phyloP scores from a whole-genome alignment of 2,888 invertebrate genomes.

The Sisyra nigra region DNA sequence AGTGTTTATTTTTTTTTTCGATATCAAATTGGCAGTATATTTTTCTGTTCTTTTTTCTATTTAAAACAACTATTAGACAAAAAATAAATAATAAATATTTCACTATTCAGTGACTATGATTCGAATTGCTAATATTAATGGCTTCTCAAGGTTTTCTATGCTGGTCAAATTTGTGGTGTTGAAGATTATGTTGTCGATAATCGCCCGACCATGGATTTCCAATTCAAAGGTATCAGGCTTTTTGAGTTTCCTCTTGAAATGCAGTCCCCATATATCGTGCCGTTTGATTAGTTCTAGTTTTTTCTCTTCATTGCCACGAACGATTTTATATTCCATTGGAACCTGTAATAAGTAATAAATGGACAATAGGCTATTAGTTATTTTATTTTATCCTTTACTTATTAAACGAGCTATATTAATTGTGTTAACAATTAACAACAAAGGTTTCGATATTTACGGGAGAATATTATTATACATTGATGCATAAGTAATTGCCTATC shows the following conservation, averaged over 20 bases:
- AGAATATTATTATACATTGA: too few species aligned
- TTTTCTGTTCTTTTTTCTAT: too few species aligned
- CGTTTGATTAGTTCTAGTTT: slow-evolving; percentile 39
- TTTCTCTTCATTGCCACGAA: slow-evolving; percentile 36
- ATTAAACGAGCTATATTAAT: too few species aligned
- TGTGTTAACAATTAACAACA: too few species aligned
- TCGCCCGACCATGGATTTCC: slow-evolving; percentile 34
- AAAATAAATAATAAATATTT: too few species aligned
- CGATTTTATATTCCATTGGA: slow-evolving; percentile 38
- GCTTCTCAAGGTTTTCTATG: slow-evolving; percentile 34
- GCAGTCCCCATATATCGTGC: slow-evolving; percentile 39
- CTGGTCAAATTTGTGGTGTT: slow-evolving; percentile 17
- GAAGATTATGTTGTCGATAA: slow-evolving; percentile 4
- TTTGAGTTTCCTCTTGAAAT: slow-evolving; percentile 38
- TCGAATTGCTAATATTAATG: slow-evolving; percentile 32
- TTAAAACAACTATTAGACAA: slow-evolving; percentile 6
- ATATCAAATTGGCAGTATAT: too few species aligned
- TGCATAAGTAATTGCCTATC: too few species aligned
- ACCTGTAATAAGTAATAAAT: slow-evolving; percentile 22
- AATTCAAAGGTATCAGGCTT: slow-evolving; percentile 35
- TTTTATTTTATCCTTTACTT: too few species aligned
- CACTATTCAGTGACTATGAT: slow-evolving; percentile 28
- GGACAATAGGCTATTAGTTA: not conserved
- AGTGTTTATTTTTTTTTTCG: too few species aligned
- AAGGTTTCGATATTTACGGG: too few species aligned